Evolutionary conservation across 2,113 vertebrate species (phyloP).

Genomic region (Collichthys lucidus): DNA sequence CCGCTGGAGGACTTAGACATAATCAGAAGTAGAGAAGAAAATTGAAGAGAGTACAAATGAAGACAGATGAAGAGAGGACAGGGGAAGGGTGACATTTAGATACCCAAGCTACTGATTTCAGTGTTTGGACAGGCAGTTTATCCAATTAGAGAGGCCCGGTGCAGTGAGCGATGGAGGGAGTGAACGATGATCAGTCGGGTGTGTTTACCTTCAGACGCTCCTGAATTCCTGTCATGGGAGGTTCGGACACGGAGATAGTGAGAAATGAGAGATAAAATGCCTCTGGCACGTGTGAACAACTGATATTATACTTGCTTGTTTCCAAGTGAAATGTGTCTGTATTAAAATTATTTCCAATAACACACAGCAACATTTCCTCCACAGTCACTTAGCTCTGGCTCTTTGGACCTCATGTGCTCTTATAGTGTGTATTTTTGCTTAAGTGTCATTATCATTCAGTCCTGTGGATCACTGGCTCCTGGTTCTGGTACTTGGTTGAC

Average conservation of each 20-base stretch:
- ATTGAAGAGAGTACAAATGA: not conserved
- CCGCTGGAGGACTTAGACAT: not conserved
- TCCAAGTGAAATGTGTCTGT: not conserved
- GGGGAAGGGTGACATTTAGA: conserved; percentile 30
- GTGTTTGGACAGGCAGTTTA: conserved; percentile 50
- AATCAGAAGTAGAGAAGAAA: not conserved
- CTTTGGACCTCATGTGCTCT: conserved; percentile 4
- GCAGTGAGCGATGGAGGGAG: conserved; percentile 41
- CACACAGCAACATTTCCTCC: not conserved
- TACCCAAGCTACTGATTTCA: conserved; percentile 46
- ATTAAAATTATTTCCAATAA: not conserved
- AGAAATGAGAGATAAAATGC: conserved; percentile 6
- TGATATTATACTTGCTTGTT: not conserved
- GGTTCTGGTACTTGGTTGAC: conserved; percentile 53
- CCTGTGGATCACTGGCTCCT: conserved; percentile 41
- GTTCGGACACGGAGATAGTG: conserved; percentile 1
- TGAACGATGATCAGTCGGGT: conserved; percentile 35
- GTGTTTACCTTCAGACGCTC: conserved; percentile 52
- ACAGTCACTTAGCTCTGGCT: not conserved
- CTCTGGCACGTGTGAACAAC: not conserved
- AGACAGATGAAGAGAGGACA: conserved; percentile 21
- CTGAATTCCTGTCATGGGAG: conserved; percentile 42
- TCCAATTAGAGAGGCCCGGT: conserved; percentile 56
- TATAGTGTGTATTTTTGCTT: conserved; percentile 4
- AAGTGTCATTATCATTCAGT: conserved; percentile 23